Percentiles rank a stretch among this genome's conserved stretches.
phyloP scores from a whole-genome alignment of 2,797 vertebrate species.

The Peromyscus nudipes region DNA sequence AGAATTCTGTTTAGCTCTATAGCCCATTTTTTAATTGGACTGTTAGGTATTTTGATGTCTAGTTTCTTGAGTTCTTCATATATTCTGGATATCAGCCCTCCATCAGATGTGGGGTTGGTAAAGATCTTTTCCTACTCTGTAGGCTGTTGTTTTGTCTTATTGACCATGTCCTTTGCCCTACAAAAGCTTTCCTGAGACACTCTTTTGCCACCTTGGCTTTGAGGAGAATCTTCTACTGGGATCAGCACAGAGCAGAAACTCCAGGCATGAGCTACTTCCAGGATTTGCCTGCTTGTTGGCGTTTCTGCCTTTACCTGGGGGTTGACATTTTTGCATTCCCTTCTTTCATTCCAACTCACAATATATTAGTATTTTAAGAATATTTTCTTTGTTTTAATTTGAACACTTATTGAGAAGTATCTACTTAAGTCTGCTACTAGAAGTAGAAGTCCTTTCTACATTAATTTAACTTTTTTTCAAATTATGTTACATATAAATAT shows the following conservation, averaged over 20 bases:
- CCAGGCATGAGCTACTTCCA: neutral
- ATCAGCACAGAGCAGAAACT: neutral
- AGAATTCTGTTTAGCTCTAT: too few species aligned
- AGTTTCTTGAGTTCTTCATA: too few species aligned
- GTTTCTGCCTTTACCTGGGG: neutral
- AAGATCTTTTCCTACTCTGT: too few species aligned
- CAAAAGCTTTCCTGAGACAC: neutral
- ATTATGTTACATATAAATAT: neutral
- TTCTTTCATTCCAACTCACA: constrained; percentile 30
- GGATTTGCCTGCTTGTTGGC: neutral
- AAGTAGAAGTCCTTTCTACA: constrained; percentile 30
- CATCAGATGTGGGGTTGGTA: too few species aligned
- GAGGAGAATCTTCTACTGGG: neutral
- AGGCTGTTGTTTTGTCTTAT: too few species aligned
- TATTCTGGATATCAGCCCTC: too few species aligned
- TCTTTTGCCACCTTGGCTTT: neutral
- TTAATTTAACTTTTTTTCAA: neutral
- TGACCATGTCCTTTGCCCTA: too few species aligned
- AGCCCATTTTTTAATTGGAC: too few species aligned
- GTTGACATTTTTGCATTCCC: neutral
- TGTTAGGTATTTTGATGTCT: too few species aligned
- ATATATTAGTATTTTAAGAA: constrained; percentile 10
- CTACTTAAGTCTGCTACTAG: constrained; percentile 20
- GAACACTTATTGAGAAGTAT: neutral
- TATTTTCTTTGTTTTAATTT: constrained; percentile 42